Evolutionary conservation across 2,113 vertebrate genomes (phyloP), one percentile per base, ranked within the genome.

Genomic region (Toxotes chatareus): DNA sequence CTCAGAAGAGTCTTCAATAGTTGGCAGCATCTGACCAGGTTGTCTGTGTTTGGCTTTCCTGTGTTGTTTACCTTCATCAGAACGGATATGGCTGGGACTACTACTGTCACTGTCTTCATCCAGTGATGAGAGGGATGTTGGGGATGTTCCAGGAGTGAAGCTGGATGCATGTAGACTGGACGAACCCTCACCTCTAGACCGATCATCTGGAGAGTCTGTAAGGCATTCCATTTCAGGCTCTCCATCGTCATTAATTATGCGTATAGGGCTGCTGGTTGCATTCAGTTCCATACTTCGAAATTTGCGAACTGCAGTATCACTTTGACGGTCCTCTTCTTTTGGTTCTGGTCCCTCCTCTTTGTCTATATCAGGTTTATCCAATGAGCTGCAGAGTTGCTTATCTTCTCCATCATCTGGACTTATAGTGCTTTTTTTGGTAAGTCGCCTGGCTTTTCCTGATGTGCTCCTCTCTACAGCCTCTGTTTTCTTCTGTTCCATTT

Each of bases 41-140:
- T 98, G 94, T 62, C 98, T 93, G 91, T 99, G 98, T 42, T 97
- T 96, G 51, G 98, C 97, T 95, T 99, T 99, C 59, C 97, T 97
- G 49, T 98, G 97, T 63, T 98, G 98, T 84, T 98, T 99, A 76
- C 96, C 97, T 82, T 99, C 98, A 32, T 96, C 96, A 87, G 96
- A 91, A 34, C 96, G 97, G 83, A 96, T 96, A 87, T 97, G 96
- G 88, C 98, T 96, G 0, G 98, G 97, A 88, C 98, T 99, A 75
- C 98, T 99, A 78, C 98, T 99, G 92, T 99, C 98, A 83, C 98
- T 99, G 73, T 99, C 98, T 92, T 99, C 98, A 23, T 99, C 98
- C 55, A 99, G 95, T 5, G 98, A 99, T 3, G 98, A 99, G 5
- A 99, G 93, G 1, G 98, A 99, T 13, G 97, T 99, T 60, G 98